Conservation (phyloP, 2,888 invertebrate genomes). For the Lymantria monacha region DNA sequence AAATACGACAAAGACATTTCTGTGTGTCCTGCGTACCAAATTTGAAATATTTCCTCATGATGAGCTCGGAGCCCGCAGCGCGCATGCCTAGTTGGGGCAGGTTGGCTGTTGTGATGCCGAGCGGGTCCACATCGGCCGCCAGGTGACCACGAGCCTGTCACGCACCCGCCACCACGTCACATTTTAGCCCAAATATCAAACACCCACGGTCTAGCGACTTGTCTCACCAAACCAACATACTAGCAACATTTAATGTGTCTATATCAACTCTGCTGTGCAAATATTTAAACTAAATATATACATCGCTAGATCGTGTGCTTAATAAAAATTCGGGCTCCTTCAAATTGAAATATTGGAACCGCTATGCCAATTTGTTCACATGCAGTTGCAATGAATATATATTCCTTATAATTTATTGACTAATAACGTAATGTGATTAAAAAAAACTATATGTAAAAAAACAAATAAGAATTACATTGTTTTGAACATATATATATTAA, state of each 20-base stretch:
- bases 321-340: constrained; percentile 38
- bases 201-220: constrained; percentile 46
- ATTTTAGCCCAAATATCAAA: constrained; percentile 52
- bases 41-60: constrained; percentile 83
- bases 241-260: neutral
- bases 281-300: too few species aligned
- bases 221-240: neutral
- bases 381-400: constrained; percentile 41
- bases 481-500: too few species aligned
- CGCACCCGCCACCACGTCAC: constrained; percentile 66
- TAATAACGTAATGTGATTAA: constrained; percentile 4
- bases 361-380: constrained; percentile 50
- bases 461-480: neutral
- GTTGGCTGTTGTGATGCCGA: constrained; percentile 92
- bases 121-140: constrained; percentile 95
- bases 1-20: constrained; percentile 43
- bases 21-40: constrained; percentile 70
- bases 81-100: constrained; percentile 80
- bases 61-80: constrained; percentile 77
- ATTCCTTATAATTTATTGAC: constrained; percentile 5
- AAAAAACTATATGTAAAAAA: constrained; percentile 3
- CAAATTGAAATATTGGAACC: constrained; percentile 36
- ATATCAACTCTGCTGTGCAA: neutral
- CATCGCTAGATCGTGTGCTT: constrained; percentile 48
- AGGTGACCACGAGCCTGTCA: constrained; percentile 95